Evolutionary conservation across 2,888 invertebrate species (phyloP), one percentile per base, ranked within the genome.

Genomic region (Hetaerina titia): DNA sequence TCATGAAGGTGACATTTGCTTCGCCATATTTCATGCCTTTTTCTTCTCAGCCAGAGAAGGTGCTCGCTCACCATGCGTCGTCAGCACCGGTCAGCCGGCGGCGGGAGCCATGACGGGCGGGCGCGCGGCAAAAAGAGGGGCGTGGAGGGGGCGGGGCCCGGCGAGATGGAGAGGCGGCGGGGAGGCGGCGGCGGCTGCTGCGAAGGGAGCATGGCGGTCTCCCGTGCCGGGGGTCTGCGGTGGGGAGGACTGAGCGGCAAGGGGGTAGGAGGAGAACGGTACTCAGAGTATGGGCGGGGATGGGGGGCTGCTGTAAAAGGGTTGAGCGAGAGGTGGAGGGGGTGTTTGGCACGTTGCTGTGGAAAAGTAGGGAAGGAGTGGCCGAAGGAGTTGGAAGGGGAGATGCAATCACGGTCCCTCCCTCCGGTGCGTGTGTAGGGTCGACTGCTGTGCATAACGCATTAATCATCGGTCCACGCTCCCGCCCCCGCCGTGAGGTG

Each of bases 391-490:
- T 56, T 45, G 45, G 45, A 45, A 45, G 92, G 19, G 56, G 92
- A 90, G 64, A 92, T 74, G 56, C 92, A 92, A 92, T 92, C 92
- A 69, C 92, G 92, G 92, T 2, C 81, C 13, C 81, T 63, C 63
- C 13, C 92, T 74, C 22, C 69, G 92, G 56, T 92, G 92, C 92
- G 92, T 74, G 81, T 22, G 92, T 92, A 22, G 92, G n/a, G 64
- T n/a, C 45, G 69, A 90, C 90, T 90, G 90, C 92, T 74, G 92
- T 92, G 92, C 92, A 92, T 74, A 74, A 69, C 69, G 92, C 92
- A 92, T 92, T 92, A 92, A 92, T 92, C 92, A 92, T 92, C 92
- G 31, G 92, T 64, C 63, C 60, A 63, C 60, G 90, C 11, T 13
- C 25, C 81, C 81, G 13, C 31, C 31, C 69, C 64, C 69, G 92